Evolutionary conservation across 2,888 invertebrate genomes (phyloP).

Genomic region (Saturnia japonica): DNA sequence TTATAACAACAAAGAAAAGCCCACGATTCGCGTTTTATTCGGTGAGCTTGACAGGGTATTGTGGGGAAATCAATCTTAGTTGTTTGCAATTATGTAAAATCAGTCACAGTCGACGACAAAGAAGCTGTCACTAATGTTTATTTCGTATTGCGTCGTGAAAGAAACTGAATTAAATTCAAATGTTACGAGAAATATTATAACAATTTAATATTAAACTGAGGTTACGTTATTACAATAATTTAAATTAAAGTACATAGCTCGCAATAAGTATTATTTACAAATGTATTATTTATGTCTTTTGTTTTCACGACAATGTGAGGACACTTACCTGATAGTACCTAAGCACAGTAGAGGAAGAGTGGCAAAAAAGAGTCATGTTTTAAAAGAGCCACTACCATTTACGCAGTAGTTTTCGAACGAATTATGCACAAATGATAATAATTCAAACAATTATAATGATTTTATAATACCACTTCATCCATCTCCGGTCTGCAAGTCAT

Average conservation of each 20-base stretch:
- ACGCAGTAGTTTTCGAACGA: too few relatives aligned
- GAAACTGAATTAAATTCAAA: constrained; percentile 42
- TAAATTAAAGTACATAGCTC: background rate
- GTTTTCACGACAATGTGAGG: too few relatives aligned
- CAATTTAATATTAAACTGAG: background rate
- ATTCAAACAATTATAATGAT: too few relatives aligned
- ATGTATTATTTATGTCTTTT: too few relatives aligned
- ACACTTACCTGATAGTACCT: too few relatives aligned
- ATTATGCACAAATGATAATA: too few relatives aligned
- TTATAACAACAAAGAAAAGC: constrained; percentile 72
- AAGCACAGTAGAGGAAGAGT: too few relatives aligned
- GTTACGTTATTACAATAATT: background rate
- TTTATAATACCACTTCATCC: too few relatives aligned
- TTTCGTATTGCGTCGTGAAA: constrained; percentile 50
- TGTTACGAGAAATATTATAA: constrained; percentile 26
- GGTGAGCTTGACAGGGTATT: constrained; percentile 68
- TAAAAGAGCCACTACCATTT: too few relatives aligned
- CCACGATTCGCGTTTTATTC: constrained; percentile 60
- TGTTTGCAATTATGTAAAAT: constrained; percentile 73
- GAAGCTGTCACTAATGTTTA: constrained; percentile 67
- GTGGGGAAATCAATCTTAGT: constrained; percentile 75
- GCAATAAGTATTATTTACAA: too few relatives aligned
- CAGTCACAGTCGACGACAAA: constrained; percentile 71
- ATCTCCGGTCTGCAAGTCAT: too few relatives aligned
- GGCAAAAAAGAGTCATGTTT: too few relatives aligned